Evolutionary conservation across 2,113 vertebrate species (phyloP).

Genomic region (Fregata magnificens): DNA sequence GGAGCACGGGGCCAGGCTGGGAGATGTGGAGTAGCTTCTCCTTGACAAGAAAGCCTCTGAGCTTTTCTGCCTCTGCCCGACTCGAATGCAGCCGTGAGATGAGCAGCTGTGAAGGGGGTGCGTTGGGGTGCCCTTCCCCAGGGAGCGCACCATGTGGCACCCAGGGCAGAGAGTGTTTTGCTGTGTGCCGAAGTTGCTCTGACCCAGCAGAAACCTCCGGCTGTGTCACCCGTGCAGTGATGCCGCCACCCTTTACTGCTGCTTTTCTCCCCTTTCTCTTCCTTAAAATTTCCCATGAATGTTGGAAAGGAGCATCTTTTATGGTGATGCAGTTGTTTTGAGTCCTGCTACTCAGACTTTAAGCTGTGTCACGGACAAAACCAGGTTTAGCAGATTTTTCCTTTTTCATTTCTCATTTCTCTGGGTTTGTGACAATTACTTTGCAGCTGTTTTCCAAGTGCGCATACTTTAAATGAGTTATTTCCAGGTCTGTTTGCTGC

Average conservation of each 20-base stretch:
- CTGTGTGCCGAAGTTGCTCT: background rate
- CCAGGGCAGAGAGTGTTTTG: background rate
- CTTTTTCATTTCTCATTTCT: background rate
- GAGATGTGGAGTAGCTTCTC: background rate
- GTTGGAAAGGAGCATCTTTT: background rate
- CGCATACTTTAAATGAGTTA: background rate
- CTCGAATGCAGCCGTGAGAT: accelerated
- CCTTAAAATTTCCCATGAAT: background rate
- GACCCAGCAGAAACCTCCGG: background rate
- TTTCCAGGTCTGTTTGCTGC: background rate
- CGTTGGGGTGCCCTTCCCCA: background rate
- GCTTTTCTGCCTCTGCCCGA: background rate
- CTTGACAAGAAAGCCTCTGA: background rate
- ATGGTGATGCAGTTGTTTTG: background rate
- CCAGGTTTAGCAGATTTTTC: background rate
- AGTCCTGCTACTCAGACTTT: background rate
- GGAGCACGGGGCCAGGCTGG: background rate
- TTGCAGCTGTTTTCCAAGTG: background rate
- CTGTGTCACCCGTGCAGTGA: background rate
- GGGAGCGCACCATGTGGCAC: accelerated
- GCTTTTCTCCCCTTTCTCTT: background rate
- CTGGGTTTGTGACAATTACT: background rate
- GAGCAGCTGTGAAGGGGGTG: background rate
- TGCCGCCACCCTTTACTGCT: background rate
- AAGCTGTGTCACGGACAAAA: background rate